Evolutionary conservation across 2,888 invertebrate species (phyloP).

Genomic region (Cybosia mesomella): DNA sequence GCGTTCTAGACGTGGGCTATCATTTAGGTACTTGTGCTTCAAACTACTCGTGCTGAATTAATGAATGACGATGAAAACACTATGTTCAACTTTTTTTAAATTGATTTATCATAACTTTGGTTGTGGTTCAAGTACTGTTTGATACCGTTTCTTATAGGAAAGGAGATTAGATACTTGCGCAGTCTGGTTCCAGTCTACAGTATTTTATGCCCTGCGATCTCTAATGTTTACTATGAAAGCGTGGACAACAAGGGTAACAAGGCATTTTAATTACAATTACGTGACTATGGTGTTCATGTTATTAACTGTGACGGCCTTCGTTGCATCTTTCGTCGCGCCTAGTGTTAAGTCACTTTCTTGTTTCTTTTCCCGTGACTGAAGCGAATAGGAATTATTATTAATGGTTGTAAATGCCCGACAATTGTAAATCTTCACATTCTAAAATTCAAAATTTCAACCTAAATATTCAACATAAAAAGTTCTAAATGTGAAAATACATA

Average conservation of each 20-base stretch:
- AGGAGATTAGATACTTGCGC: neutral
- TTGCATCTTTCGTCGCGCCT: neutral
- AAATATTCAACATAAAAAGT: neutral
- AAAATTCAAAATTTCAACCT: neutral
- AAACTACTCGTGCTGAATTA: neutral
- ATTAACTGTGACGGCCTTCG: neutral
- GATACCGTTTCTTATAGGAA: neutral
- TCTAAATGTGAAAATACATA: too few relatives aligned
- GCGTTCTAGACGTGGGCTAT: neutral
- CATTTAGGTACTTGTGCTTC: neutral
- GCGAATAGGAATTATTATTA: neutral
- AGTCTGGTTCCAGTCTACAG: neutral
- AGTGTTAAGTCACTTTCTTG: neutral
- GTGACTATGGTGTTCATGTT: neutral
- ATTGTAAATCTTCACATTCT: neutral
- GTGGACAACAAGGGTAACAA: neutral
- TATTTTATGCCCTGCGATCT: neutral
- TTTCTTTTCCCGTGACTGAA: conserved; percentile 15
- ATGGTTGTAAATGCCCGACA: neutral
- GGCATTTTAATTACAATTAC: conserved; percentile 9
- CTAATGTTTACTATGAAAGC: neutral
- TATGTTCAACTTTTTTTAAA: neutral
- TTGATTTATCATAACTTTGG: neutral
- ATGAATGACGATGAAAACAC: neutral
- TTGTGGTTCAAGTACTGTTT: neutral